Percentiles rank a stretch among this genome's conserved stretches.
These are phyloP conservation scores for Brachionus plicatilis DNA, from an alignment of 1,140 invertebrate species.

Conservation along the genomic window DNA sequence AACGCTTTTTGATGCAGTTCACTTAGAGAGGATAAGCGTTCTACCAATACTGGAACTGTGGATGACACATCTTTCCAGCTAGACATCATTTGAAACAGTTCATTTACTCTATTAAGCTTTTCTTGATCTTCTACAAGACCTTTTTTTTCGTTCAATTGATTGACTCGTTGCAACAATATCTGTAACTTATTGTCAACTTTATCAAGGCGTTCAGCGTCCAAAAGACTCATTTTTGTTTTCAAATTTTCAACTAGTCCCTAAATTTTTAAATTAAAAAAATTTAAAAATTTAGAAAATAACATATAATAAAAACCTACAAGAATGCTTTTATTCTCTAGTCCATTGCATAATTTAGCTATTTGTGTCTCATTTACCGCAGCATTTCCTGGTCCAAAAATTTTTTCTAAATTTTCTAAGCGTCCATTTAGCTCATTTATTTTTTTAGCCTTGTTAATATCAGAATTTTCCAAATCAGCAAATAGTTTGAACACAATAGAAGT, in stretches of 20 bases:
- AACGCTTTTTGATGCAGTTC: conserved; percentile 36
- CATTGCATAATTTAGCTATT: background rate
- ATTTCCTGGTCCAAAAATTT: conserved; percentile 30
- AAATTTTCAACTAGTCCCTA: conserved; percentile 18
- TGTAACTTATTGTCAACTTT: background rate
- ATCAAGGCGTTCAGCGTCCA: background rate
- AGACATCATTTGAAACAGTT: conserved; percentile 21
- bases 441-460: conserved; percentile 4
- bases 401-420: conserved; percentile 21
- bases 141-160: conserved; percentile 22
- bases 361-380: background rate
- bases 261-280: background rate
- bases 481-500: conserved; percentile 20
- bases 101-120: conserved; percentile 11
- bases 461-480: conserved; percentile 33
- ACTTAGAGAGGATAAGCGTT: background rate
- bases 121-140: conserved; percentile 29
- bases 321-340: background rate
- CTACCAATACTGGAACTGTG: background rate
- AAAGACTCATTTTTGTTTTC: background rate
- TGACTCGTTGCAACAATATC: background rate
- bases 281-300: background rate
- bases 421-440: conserved; percentile 9
- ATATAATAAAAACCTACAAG: background rate
- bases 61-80: conserved; percentile 32